phyloP scores from a whole-genome alignment of 2,797 vertebrate genomes.

The Pseudocheirus occidentalis region DNA sequence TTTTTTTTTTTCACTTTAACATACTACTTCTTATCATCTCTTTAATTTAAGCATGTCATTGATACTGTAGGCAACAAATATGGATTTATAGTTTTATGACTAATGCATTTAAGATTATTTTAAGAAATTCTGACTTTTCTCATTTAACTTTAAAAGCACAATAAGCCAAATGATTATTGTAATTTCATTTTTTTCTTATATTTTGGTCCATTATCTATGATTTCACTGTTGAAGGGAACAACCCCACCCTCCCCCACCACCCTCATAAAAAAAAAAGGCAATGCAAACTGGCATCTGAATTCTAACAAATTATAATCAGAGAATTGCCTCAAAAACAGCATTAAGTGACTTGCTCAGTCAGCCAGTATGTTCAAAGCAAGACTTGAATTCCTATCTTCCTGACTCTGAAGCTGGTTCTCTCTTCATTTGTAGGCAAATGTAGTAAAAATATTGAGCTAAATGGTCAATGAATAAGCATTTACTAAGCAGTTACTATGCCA shows the following conservation, averaged over 20 bases:
- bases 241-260: accelerated
- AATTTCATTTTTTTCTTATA: background rate
- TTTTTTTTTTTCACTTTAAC: background rate
- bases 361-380: background rate
- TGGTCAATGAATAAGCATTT: background rate
- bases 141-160: background rate
- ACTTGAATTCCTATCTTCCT: background rate
- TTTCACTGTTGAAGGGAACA: background rate
- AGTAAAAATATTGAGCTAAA: background rate
- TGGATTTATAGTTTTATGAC: background rate
- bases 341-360: background rate
- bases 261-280: background rate
- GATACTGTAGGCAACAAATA: background rate
- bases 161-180: background rate
- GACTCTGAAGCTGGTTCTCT: background rate
- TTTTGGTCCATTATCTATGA: background rate
- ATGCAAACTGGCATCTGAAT: background rate
- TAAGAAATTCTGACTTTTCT: background rate
- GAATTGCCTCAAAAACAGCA: background rate
- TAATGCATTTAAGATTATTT: background rate
- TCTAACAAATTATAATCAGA: background rate
- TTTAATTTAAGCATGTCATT: background rate
- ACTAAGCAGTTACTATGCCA: background rate
- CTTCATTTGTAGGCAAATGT: background rate
- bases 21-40: background rate